phyloP scores from a whole-genome alignment of 2,888 invertebrate species.

The Drosophila gaucha region DNA sequence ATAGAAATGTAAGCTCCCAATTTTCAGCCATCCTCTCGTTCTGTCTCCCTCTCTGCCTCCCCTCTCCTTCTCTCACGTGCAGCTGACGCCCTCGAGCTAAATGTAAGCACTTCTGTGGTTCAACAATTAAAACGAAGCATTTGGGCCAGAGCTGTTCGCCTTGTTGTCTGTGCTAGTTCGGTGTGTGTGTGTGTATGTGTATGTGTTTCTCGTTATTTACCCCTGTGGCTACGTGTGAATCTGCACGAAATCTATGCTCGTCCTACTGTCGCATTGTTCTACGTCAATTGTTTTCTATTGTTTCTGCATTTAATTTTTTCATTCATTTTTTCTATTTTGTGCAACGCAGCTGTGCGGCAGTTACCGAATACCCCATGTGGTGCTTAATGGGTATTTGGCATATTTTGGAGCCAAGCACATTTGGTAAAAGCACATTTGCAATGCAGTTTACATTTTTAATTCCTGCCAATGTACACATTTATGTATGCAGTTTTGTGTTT shows the following conservation, averaged over 20 bases:
- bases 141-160: slow-evolving; percentile 31
- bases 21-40: slow-evolving; percentile 1
- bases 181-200: slow-evolving; percentile 10
- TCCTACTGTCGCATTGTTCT: slow-evolving; percentile 46
- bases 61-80: slow-evolving; percentile 7
- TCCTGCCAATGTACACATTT: slow-evolving; percentile 23
- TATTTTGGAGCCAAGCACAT: slow-evolving; percentile 17
- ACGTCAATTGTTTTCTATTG: slow-evolving; percentile 67
- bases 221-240: slow-evolving; percentile 67
- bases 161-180: slow-evolving; percentile 4
- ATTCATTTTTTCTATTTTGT: not conserved
- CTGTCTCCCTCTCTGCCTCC: too few relatives aligned
- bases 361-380: not conserved
- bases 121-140: slow-evolving; percentile 70
- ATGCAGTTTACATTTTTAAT: slow-evolving; percentile 42
- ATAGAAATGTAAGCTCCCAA: slow-evolving; percentile 35
- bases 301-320: slow-evolving; percentile 16
- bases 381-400: slow-evolving; percentile 34
- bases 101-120: slow-evolving; percentile 73
- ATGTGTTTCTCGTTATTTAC: slow-evolving; percentile 60
- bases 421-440: slow-evolving; percentile 17
- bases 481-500: slow-evolving; percentile 6
- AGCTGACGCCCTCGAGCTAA: slow-evolving; percentile 44
- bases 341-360: slow-evolving; percentile 24
- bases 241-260: slow-evolving; percentile 52